Base-by-base conservation (phyloP, 2,888 invertebrate genomes). In the Orthonevra nobilis region DNA sequence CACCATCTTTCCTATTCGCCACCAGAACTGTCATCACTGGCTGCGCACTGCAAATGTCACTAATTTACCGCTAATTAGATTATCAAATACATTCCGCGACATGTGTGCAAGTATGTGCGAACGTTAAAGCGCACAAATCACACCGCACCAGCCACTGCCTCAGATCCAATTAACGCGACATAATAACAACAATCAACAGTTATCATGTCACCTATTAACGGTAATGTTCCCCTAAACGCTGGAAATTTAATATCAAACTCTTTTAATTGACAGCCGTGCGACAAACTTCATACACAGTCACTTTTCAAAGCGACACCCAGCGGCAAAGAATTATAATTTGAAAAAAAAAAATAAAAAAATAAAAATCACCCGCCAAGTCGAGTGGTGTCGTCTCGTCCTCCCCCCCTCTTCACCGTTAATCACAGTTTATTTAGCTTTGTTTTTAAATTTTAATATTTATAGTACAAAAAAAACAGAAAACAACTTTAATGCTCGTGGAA, bases 171-270 rank as follows among this genome's bases (percentile, higher is more conserved):
- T 79, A 79, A 68, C 73, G 36, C 73, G 66, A 73, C 42, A 66
- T 79, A 73, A 73, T 79, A 73, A 79, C 56, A 73, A 79, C 73
- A 79, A 79, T 79, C 79, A 79, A 68, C 73, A 72, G 79, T 79
- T 79, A 79, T 79, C 79, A 73, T 73, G 79, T 73, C 79, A 66
- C 73, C 73, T 66, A 79, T 79, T 79, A 79, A 66, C 79, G 56
- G 66, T 79, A 79, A 79, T 79, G 79, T 50, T 61, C 60, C 73
- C 73, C 60, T 72, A 79, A 79, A 79, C 73, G 79, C 19, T 63
- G 40, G 32, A 63, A 60, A 72, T 58, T 38, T 36, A n/a, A 44
- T 73, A 73, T 73, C 74, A 69, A 52, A 54, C 64, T 48, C 77
- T 60, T 56, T 40, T 72, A 79, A 79, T 79, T 79, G 77, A 72